phyloP scores from a whole-genome alignment of 1,140 invertebrate species.

The Cydia amplana region DNA sequence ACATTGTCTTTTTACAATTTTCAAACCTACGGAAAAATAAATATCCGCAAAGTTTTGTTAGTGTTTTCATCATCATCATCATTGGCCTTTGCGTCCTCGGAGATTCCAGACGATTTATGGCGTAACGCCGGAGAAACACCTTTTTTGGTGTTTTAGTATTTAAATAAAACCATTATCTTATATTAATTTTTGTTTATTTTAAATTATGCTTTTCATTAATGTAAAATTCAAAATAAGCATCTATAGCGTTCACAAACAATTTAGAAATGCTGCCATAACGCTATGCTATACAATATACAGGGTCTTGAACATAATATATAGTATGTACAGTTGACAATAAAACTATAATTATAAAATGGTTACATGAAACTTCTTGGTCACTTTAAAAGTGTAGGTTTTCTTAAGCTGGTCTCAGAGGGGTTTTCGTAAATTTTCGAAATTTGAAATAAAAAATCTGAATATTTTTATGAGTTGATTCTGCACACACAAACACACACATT shows the following conservation, averaged over 20 bases:
- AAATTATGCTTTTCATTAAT: slow-evolving; percentile 10
- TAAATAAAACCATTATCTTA: slow-evolving; percentile 1
- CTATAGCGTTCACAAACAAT: neutral
- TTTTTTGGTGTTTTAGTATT: too few relatives aligned
- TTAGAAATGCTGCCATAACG: neutral
- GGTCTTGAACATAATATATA: slow-evolving; percentile 7
- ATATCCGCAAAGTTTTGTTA: neutral
- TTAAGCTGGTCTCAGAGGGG: too few relatives aligned
- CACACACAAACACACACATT: too few relatives aligned
- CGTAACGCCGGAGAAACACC: too few relatives aligned
- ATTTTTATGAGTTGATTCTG: too few relatives aligned
- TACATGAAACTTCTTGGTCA: neutral
- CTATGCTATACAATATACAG: slow-evolving; percentile 1
- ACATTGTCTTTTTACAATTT: too few relatives aligned
- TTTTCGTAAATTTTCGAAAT: too few relatives aligned
- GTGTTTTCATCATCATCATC: too few relatives aligned
- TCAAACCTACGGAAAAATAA: neutral
- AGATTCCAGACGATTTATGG: too few relatives aligned
- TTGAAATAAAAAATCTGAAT: too few relatives aligned
- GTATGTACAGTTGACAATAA: neutral
- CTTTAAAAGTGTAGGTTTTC: neutral
- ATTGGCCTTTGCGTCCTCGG: too few relatives aligned
- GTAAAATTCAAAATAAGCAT: slow-evolving; percentile 19
- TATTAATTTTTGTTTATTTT: slow-evolving; percentile 8
- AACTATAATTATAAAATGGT: neutral